A percentile compares a stretch with the other conserved stretches of the same genome.
Evolutionary conservation across 2,888 invertebrate species (phyloP).

Genomic region (Metellina segmentata): DNA sequence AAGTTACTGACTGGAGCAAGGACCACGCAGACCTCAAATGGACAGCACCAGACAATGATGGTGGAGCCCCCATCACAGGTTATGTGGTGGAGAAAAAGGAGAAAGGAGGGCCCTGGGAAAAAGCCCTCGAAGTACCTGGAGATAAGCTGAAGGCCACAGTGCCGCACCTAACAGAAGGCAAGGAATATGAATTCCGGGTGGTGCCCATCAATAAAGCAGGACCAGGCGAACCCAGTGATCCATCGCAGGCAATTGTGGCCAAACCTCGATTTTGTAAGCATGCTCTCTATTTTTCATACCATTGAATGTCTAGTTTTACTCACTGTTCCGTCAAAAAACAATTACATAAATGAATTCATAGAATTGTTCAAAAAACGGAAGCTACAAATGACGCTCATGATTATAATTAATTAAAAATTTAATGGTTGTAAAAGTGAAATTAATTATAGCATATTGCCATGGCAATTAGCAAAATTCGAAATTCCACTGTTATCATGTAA

Average conservation of each 20-base stretch:
- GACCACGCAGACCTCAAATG: slow-evolving; percentile 90
- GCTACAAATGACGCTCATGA: no score
- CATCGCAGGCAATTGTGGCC: slow-evolving; percentile 90
- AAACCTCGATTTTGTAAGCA: slow-evolving; percentile 86
- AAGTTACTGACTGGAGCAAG: slow-evolving; percentile 85
- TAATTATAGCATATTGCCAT: no score
- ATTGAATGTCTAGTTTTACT: not conserved
- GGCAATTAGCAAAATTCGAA: no score
- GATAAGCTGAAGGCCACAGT: slow-evolving; percentile 94
- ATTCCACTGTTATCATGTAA: no score
- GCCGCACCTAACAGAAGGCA: slow-evolving; percentile 90
- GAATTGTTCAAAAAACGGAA: no score
- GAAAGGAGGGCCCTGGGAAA: slow-evolving; percentile 86
- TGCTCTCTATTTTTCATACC: not conserved
- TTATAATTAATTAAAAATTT: no score
- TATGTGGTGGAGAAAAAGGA: slow-evolving; percentile 91
- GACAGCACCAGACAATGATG: slow-evolving; percentile 82
- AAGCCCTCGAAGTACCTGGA: slow-evolving; percentile 93
- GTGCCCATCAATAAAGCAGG: slow-evolving; percentile 82
- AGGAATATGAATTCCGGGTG: slow-evolving; percentile 82
- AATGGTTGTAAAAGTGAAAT: no score
- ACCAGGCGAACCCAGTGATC: slow-evolving; percentile 82
- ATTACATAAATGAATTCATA: no score
- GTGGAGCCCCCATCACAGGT: slow-evolving; percentile 79
- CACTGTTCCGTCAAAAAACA: no score